phyloP scores from a whole-genome alignment of 2,797 vertebrate species.

The Sebastes steindachneri region DNA sequence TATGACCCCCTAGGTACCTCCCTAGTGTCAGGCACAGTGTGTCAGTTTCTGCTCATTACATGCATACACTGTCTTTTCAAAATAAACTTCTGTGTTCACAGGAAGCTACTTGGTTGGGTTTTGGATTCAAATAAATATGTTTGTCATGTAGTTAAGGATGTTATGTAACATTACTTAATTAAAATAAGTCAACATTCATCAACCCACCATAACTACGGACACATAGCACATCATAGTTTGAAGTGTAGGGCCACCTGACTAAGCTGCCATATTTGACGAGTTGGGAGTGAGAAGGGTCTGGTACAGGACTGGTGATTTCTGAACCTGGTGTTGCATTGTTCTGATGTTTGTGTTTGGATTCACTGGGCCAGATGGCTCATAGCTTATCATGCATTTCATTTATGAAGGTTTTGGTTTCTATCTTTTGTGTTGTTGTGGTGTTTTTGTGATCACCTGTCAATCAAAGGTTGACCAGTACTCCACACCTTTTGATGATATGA shows the following conservation, averaged over 20 bases:
- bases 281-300: neutral
- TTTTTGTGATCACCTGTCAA: neutral
- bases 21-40: too few relatives aligned
- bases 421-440: neutral
- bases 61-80: too few relatives aligned
- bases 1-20: too few relatives aligned
- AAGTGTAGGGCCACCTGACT: too few relatives aligned
- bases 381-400: neutral
- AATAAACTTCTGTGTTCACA: too few relatives aligned
- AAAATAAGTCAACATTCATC: too few relatives aligned
- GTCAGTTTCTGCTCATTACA: too few relatives aligned
- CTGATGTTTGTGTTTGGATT: neutral
- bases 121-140: neutral
- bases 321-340: neutral
- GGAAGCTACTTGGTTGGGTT: neutral
- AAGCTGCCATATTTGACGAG: too few relatives aligned
- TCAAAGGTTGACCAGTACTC: neutral
- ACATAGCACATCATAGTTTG: neutral
- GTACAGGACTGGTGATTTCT: neutral
- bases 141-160: neutral
- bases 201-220: neutral
- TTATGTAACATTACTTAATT: rapidly evolving
- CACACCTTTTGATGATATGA: neutral
- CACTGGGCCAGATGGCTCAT: neutral
- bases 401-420: neutral